Evolutionary conservation across 1,140 invertebrate genomes (phyloP), one percentile per base, ranked within the genome.

Genomic region (Acyrthosiphon pisum): DNA sequence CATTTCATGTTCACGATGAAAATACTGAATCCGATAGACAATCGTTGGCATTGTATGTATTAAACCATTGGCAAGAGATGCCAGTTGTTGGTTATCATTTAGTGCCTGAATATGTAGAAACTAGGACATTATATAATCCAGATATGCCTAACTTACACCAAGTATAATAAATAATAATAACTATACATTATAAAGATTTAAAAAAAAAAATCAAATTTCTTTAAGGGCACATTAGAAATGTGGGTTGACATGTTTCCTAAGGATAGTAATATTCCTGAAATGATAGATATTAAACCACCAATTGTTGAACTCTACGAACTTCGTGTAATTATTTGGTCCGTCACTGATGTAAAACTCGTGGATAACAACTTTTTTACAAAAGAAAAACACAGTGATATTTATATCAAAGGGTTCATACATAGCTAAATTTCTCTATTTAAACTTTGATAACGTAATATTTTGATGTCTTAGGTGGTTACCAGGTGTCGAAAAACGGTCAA

Each of bases 31-130:
- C n/a, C 3, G 14, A 90, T 44, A 88, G 86, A 94, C 76, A 93
- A 37, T 37, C 46, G 94, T 2, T 94, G 26, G 94, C 94, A 26
- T 88, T 94, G 46, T 37, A 48, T 22, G 94, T 86, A 30, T 91
- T 94, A 30, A 76, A 93, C 20, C 90, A 93, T 89, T 97, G 98
- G 96, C 95, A 97, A 35, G 96, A 97, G 94, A 96, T 98, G 92
- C 97, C 97, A 7, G 95, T 96, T 93, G 97, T 97, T 93, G 98
- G 98, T 22, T 97, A 96, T 94, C 95, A 96, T 90, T 95, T 99
- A 48, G 98, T 99, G 0, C 97, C 98, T 0, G 98, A 99, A 95
- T 98, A 99, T 95, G 96, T 99, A 68, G 98, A 99, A 95, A 98
- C 97, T 30, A 95, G 98, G 89, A 96, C 97, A 20, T 95, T 99